Base-by-base conservation (phyloP, 2,113 vertebrate genomes). In the Montifringilla adamsi region DNA sequence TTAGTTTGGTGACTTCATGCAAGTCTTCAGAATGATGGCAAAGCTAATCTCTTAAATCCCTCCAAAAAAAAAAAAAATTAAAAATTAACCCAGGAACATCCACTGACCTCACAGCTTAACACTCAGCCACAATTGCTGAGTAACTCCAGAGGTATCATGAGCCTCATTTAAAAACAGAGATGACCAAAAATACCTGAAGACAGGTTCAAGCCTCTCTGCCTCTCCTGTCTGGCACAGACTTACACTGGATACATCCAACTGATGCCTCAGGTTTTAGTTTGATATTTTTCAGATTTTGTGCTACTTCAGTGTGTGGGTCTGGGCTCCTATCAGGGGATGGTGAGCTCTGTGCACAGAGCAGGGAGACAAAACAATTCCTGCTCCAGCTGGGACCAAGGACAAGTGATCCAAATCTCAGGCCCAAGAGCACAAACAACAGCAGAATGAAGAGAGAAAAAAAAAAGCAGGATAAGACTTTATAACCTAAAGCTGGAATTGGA, bases 271-370 rank as follows among this genome's bases (percentile, higher is more conserved):
- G n/a, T 17, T 37, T 27, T 12, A 15, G 7, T 37, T 37, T 37
- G 26, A 4, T 59, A 26, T 37, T 26, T 59, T 8, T 59, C 23
- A 59, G 0, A 16, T 8, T 26, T n/a, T 59, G n/a, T 59, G 58
- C 58, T 59, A n/a, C 58, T 59, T 59, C 8, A 59, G 15, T 24
- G 23, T 35, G 56, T 6, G 7, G 9, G 10, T 26, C n/a, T 35
- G 56, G 3, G 22, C 6, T 24, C 15, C 6, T 2, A 24, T 24
- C 1, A 11, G 0, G n/a, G 21, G 22, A 15, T 35, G 33, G 4
- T 5, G n/a, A 30, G 52, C 52, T 31, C 52, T 53, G 3, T 7
- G 6, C 52, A 53, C 28, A 53, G 28, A 53, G 52, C 52, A 53
- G 28, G 28, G 52, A 30, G 16, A 35, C n/a, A 59, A 59, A 59